Base-by-base conservation (phyloP, 2,113 vertebrate species). In the Rhineura floridana region DNA sequence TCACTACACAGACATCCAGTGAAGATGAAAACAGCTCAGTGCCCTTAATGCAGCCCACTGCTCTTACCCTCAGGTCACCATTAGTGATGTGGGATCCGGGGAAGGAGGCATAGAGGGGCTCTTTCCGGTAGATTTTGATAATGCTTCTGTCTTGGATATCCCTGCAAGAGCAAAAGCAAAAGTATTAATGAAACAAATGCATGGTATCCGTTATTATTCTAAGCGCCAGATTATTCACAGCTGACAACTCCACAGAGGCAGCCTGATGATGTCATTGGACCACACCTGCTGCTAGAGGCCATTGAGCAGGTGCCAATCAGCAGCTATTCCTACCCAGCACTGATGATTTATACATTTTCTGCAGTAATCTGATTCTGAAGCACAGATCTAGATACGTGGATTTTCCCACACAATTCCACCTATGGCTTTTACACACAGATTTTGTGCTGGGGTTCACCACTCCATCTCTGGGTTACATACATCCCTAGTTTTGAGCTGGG, bases 91-190 rank as follows among this genome's bases (percentile, higher is more conserved):
- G 99, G 0, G 98, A 97, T 39, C 97, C 98, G 0, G 98, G 98
- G 94, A 99, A 99, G 0, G 98, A 98, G 52, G 98, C 98, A 0
- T 99, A 99, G 88, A 99, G 97, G 0, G 99, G 99, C 93, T 99
- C 98, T 96, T 99, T 99, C 83, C 98, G 96, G 90, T 98, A 99
- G 93, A 99, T 99, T 97, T 99, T 99, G 94, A 99, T 99, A 96
- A 99, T 98, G 91, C 99, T 99, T 86, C 98, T 98, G 96, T 99
- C 99, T 96, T 99, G 98, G 95, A 99, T 99, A 89, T 99, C 99
- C 0, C 99, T 98, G 93, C 0, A 79, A 86, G 83, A 30, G 85
- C 30, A 44, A 70, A 81, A 0, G 3, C 6, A 73, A 90, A 90
- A 67, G 39, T 19, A 0, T 82, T 46, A 91, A 50, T 33, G 52